Evolutionary conservation across 2,797 vertebrate genomes (phyloP).

Genomic region (Poliocrania exsul): DNA sequence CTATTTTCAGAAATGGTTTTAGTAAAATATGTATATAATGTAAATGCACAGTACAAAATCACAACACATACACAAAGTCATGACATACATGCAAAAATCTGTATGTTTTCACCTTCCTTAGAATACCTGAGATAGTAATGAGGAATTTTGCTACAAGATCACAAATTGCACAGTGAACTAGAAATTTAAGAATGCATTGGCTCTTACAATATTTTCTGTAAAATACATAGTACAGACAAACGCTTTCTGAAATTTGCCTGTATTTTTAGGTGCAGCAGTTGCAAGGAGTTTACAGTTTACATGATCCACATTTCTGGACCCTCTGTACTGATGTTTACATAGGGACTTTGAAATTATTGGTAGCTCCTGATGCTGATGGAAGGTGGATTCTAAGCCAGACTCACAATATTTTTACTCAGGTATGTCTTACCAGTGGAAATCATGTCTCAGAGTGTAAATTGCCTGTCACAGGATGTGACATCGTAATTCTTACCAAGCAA

Average conservation of each 20-base stretch:
- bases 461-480: neutral
- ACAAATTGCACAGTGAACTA: neutral
- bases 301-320: conserved; percentile 98
- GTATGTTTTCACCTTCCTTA: neutral
- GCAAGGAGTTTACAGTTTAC: conserved; percentile 94
- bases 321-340: conserved; percentile 95
- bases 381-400: conserved; percentile 98
- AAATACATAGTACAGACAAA: neutral
- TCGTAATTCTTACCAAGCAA: neutral
- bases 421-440: conserved; percentile 56
- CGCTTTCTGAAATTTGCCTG: neutral
- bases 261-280: conserved; percentile 91
- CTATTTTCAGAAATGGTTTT: neutral
- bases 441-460: neutral
- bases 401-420: conserved; percentile 98
- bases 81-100: accelerated
- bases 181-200: neutral
- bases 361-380: conserved; percentile 93
- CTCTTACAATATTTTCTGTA: neutral
- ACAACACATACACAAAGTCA: accelerated
- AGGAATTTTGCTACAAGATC: neutral
- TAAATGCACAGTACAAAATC: neutral
- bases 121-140: neutral
- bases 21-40: neutral
- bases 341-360: conserved; percentile 91